These are phyloP conservation scores for Temnothorax unifasciatus DNA, from an alignment of 2,888 invertebrate genomes.

Conservation along the genomic window DNA sequence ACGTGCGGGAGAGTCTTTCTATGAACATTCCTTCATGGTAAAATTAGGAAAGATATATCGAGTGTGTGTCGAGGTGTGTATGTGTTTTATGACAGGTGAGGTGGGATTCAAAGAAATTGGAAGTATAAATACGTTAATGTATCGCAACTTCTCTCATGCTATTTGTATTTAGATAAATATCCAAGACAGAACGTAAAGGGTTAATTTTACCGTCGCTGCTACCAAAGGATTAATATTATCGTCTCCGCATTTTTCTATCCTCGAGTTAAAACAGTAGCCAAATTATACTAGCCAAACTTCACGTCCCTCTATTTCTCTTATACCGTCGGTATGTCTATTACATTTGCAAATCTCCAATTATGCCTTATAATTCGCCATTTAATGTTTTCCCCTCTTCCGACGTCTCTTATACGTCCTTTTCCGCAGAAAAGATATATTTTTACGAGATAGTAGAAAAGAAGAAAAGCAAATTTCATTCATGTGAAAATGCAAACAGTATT, in stretches of 20 bases:
- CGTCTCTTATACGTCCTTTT: conserved; percentile 4
- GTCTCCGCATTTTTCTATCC: conserved; percentile 12
- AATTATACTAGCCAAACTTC: not conserved
- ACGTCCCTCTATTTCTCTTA: not conserved
- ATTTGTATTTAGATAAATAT: not conserved
- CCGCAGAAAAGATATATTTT: not conserved
- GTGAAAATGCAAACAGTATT: not conserved
- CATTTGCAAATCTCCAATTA: conserved; percentile 84
- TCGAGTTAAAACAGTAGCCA: conserved; percentile 3
- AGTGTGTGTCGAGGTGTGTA: too few relatives aligned
- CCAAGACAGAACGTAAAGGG: conserved; percentile 2
- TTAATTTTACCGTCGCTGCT: conserved; percentile 18
- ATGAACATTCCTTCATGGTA: not conserved
- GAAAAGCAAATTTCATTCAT: not conserved
- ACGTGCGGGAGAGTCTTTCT: not conserved
- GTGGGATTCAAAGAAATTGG: not conserved
- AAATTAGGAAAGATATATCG: not conserved
- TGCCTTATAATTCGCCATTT: conserved; percentile 60
- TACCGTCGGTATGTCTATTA: conserved; percentile 73
- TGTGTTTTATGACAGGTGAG: not conserved
- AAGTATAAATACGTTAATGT: conserved; percentile 16
- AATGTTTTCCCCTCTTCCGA: conserved; percentile 50
- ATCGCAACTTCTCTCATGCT: not conserved
- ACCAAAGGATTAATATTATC: conserved; percentile 13
- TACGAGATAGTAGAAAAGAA: not conserved